Evolutionary conservation across 1,140 invertebrate species (phyloP).

Genomic region (Glossosoma conforme): DNA sequence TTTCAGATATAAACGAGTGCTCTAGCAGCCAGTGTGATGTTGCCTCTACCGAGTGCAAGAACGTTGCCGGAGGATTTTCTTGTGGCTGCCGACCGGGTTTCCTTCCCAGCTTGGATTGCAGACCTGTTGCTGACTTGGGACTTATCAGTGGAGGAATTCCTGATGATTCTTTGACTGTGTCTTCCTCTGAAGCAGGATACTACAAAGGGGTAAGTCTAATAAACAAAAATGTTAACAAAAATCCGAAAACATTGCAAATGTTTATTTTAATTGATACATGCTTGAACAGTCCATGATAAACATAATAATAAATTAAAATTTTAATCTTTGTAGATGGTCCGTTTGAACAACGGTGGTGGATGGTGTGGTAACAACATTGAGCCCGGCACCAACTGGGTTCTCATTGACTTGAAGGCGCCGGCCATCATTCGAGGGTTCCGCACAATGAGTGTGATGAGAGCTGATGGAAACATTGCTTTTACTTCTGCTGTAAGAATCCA

Average conservation of each 20-base stretch:
- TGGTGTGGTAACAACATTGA: slow-evolving; percentile 87
- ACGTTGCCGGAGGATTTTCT: slow-evolving; percentile 85
- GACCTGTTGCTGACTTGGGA: slow-evolving; percentile 83
- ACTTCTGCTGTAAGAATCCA: slow-evolving; percentile 81
- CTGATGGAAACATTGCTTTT: slow-evolving; percentile 76
- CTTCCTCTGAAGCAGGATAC: slow-evolving; percentile 75
- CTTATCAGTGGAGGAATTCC: slow-evolving; percentile 84
- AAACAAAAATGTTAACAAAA: slow-evolving; percentile 7
- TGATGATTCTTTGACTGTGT: slow-evolving; percentile 83
- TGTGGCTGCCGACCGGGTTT: slow-evolving; percentile 87
- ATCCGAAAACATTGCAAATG: too few relatives aligned
- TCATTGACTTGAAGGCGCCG: slow-evolving; percentile 84
- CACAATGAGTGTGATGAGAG: slow-evolving; percentile 77
- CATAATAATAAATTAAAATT: not conserved
- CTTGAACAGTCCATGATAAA: not conserved
- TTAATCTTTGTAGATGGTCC: slow-evolving; percentile 56
- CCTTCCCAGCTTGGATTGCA: slow-evolving; percentile 80
- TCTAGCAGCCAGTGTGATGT: slow-evolving; percentile 81
- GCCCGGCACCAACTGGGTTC: slow-evolving; percentile 81
- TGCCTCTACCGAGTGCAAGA: slow-evolving; percentile 87
- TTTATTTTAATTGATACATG: slow-evolving; percentile 13
- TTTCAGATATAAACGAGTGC: slow-evolving; percentile 87
- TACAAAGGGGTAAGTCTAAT: slow-evolving; percentile 66
- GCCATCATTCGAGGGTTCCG: slow-evolving; percentile 85
- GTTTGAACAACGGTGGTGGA: slow-evolving; percentile 74